phyloP scores from a whole-genome alignment of 1,140 invertebrate genomes.

The Diuraphis noxia region DNA sequence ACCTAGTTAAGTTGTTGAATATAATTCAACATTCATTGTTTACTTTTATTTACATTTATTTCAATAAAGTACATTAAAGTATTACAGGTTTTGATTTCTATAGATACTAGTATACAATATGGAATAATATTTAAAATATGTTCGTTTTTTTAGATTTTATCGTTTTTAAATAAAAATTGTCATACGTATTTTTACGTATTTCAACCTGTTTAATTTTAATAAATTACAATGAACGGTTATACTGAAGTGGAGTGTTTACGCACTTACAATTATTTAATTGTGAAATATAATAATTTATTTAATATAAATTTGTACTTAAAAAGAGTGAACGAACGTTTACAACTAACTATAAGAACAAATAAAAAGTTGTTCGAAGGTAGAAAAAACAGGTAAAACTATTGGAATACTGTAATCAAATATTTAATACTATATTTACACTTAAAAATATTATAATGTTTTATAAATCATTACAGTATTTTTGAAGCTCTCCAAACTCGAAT shows the following conservation, averaged over 20 bases:
- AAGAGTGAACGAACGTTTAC: neutral
- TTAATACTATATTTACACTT: neutral
- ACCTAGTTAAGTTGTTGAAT: too few species aligned
- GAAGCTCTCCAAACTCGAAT: neutral
- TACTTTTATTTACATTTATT: neutral
- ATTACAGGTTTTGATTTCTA: neutral
- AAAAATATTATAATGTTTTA: too few species aligned
- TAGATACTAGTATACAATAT: neutral
- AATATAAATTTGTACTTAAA: neutral
- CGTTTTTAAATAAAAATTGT: neutral
- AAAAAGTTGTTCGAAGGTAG: neutral
- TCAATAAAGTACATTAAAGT: too few species aligned
- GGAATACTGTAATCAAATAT: neutral
- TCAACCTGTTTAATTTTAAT: neutral
- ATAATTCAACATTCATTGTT: too few species aligned
- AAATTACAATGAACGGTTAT: neutral
- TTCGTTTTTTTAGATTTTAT: neutral
- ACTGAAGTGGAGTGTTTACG: neutral
- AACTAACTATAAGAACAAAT: neutral
- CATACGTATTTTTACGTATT: neutral
- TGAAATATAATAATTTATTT: neutral
- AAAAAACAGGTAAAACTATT: neutral
- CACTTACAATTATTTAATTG: neutral
- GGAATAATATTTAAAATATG: neutral
- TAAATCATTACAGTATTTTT: neutral